phyloP scores from a whole-genome alignment of 2,888 invertebrate genomes.

The Drosophila parthenogenetica region DNA sequence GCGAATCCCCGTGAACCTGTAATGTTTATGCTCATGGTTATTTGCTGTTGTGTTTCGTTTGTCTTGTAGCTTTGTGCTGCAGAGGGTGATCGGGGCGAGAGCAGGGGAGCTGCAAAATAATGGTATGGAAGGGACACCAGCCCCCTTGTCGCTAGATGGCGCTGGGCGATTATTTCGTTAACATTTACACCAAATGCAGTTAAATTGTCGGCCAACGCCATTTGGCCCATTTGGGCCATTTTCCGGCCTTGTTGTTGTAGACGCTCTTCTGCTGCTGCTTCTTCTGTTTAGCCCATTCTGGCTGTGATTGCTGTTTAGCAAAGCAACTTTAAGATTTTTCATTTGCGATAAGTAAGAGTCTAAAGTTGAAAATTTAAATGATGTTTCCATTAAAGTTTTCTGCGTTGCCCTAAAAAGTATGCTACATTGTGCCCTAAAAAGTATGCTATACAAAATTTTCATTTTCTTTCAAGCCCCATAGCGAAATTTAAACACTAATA shows the following conservation, averaged over 20 bases:
- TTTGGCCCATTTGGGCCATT: slow-evolving; percentile 50
- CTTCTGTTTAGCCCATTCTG: slow-evolving; percentile 21
- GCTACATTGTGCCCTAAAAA: no score
- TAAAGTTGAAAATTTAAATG: slow-evolving; percentile 44
- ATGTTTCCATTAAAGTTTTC: slow-evolving; percentile 5
- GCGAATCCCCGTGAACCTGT: slow-evolving; percentile 13
- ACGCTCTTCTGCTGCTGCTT: neutral
- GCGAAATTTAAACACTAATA: no score
- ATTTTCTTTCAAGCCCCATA: no score
- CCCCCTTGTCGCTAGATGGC: slow-evolving; percentile 56
- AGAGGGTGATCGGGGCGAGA: neutral
- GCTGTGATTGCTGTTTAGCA: slow-evolving; percentile 46
- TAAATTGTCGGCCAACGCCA: slow-evolving; percentile 57
- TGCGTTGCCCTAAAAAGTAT: no score
- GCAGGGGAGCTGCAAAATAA: neutral
- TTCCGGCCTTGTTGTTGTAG: slow-evolving; percentile 39
- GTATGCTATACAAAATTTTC: no score
- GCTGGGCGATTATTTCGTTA: slow-evolving; percentile 66
- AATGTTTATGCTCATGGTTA: slow-evolving; percentile 59
- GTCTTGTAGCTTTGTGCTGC: neutral
- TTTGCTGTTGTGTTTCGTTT: slow-evolving; percentile 29
- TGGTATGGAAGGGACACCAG: neutral
- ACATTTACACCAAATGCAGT: slow-evolving; percentile 69
- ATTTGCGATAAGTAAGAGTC: slow-evolving; percentile 59
- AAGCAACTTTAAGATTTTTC: slow-evolving; percentile 64